phyloP scores from a whole-genome alignment of 53 echinoderm and acorn worm genomes.

The Paracentrotus lividus region DNA sequence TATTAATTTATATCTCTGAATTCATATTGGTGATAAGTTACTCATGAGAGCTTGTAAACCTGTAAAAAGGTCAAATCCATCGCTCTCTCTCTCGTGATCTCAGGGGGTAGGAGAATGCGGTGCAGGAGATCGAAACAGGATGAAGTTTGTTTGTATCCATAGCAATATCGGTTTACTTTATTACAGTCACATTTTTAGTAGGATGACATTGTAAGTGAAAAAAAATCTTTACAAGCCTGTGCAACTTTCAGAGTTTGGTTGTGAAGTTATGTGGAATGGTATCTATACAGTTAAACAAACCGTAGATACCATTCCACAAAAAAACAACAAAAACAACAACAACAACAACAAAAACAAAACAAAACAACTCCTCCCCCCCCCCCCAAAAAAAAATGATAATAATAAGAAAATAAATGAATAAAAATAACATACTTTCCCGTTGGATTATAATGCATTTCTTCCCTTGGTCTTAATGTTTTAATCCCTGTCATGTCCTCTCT shows the following conservation, averaged over 20 bases:
- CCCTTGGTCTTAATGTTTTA: no score
- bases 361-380: background rate
- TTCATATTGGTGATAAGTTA: background rate
- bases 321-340: no score
- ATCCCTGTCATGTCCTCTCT: no score
- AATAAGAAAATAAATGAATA: no score
- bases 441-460: no score
- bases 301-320: no score
- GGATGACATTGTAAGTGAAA: background rate
- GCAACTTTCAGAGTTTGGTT: no score
- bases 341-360: no score
- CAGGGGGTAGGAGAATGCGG: background rate
- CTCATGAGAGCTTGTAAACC: background rate
- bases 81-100: background rate
- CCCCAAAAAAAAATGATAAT: no score
- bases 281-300: no score
- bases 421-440: no score
- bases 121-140: slow-evolving; percentile 29
- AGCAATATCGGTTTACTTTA: background rate
- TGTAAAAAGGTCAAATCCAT: background rate
- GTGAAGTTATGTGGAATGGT: no score
- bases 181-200: background rate
- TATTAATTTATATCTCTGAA: background rate
- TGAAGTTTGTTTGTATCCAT: slow-evolving; percentile 36
- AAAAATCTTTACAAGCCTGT: background rate